These are phyloP conservation scores for Corticium candelabrum DNA, from an alignment of 37 sponge, comb jelly and placozoan genomes.

Conservation along the genomic window DNA sequence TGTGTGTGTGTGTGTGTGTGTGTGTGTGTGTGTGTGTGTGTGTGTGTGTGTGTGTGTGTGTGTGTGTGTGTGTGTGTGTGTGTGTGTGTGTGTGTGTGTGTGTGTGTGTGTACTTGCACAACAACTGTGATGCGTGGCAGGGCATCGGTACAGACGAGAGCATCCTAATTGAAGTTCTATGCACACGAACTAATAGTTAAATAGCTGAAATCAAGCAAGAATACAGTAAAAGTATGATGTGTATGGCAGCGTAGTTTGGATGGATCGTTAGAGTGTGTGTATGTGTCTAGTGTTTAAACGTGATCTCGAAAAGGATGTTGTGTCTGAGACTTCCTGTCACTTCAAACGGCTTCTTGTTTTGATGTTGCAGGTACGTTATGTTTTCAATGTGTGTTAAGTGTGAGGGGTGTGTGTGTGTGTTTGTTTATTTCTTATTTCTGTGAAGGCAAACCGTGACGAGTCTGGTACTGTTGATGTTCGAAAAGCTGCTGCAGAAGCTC, in stretches of 20 bases:
- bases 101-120: neutral
- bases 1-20: neutral
- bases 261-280: neutral
- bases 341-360: conserved; percentile 64
- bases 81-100: conserved; percentile 5
- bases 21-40: neutral
- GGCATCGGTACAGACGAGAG: conserved; percentile 73
- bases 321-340: conserved; percentile 71
- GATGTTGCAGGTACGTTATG: neutral
- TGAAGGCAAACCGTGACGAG: conserved; percentile 22
- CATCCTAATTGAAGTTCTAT: conserved; percentile 69
- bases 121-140: too few relatives aligned
- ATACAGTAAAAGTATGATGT: conserved; percentile 47
- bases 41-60: conserved; percentile 5
- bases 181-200: conserved; percentile 46
- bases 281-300: conserved; percentile 30
- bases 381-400: neutral
- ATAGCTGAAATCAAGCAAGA: conserved; percentile 53
- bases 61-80: conserved; percentile 5
- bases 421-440: too few relatives aligned
- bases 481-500: conserved; percentile 49
- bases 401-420: too few relatives aligned
- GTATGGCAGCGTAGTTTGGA: neutral
- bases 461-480: conserved; percentile 32
- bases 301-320: conserved; percentile 55